Base-by-base conservation (phyloP, 2,797 vertebrate species). In the Lophotriccus pileatus region DNA sequence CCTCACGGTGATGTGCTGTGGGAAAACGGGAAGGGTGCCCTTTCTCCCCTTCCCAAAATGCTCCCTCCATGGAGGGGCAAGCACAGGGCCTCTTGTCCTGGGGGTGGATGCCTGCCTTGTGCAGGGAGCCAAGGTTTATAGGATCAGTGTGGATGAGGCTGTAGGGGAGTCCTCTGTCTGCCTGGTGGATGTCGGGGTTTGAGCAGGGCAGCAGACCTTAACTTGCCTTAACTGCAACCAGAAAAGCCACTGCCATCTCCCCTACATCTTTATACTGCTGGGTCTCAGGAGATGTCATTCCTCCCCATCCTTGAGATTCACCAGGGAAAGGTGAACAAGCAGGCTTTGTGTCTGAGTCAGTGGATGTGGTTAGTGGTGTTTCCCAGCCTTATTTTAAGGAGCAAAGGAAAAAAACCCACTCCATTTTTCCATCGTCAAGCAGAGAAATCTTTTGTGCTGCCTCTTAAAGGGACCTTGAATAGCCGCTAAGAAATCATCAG, bases 361-460 rank as follows among this genome's bases (percentile, higher is more conserved):
- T 73, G 68, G 60, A 84, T 95, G 55, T 73, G 66, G 55, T 69
- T 81, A 52, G 21, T 36, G 21, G 39, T 83, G 66, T 72, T 93
- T 92, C 72, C 79, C 55, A 82, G 55, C 49, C 62, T 92, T 8
- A 1, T 84, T 90, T 93, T 88, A 78, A 53, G 67, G 41, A 84
- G 59, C 12, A 59, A 39, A 66, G 64, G 14, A 1, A 28, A 66
- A 64, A 55, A 64, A 7, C 5, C 7, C 17, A 16, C 59, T 93
- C 80, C 10, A 50, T 91, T 92, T 94, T 90, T 80, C 41, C 49
- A 10, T 79, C 4, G 0, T 56, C 56, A 43, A 75, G 87, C 87
- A 64, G 78, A 79, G 68, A 75, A 91, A 68, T 89, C 81, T 83
- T 95, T 96, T 95, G 89, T 95, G 87, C 73, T 95, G 78, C 82